Conservation (phyloP, 2,888 invertebrate species). For the Plebejus argus region DNA sequence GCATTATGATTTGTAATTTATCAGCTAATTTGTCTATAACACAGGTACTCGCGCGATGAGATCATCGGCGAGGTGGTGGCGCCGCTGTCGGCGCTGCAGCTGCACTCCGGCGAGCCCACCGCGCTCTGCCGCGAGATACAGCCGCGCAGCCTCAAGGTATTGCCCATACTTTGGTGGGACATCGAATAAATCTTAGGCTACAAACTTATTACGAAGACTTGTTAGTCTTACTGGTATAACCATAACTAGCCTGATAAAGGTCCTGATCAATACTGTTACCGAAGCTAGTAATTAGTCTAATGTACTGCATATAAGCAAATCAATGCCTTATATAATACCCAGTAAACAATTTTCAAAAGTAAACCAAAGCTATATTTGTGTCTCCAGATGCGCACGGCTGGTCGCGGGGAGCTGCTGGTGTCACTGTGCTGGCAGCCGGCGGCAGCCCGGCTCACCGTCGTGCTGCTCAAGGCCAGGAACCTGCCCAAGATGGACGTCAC, state of each 20-base stretch:
- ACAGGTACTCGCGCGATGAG: conserved; percentile 97
- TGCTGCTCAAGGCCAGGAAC: conserved; percentile 97
- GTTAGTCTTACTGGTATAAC: no score
- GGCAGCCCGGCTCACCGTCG: conserved; percentile 96
- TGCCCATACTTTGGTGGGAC: not conserved
- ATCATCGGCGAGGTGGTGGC: conserved; percentile 98
- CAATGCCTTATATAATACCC: no score
- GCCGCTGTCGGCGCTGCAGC: conserved; percentile 89
- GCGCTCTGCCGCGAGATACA: conserved; percentile 94
- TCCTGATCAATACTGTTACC: no score
- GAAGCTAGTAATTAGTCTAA: no score
- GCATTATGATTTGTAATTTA: no score
- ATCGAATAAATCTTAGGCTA: no score
- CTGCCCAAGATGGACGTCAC: conserved; percentile 99
- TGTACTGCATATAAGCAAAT: no score
- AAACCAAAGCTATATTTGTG: not conserved
- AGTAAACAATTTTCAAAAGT: no score
- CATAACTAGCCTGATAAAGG: no score
- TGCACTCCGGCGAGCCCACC: conserved; percentile 81
- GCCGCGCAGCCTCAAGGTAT: conserved; percentile 95
- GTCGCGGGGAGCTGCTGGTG: conserved; percentile 96
- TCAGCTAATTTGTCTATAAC: no score
- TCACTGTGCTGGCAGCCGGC: conserved; percentile 99
- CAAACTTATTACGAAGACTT: no score
- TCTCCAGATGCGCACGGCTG: conserved; percentile 91